phyloP scores from a whole-genome alignment of 2,797 vertebrate species.

The Molossus molossus region DNA sequence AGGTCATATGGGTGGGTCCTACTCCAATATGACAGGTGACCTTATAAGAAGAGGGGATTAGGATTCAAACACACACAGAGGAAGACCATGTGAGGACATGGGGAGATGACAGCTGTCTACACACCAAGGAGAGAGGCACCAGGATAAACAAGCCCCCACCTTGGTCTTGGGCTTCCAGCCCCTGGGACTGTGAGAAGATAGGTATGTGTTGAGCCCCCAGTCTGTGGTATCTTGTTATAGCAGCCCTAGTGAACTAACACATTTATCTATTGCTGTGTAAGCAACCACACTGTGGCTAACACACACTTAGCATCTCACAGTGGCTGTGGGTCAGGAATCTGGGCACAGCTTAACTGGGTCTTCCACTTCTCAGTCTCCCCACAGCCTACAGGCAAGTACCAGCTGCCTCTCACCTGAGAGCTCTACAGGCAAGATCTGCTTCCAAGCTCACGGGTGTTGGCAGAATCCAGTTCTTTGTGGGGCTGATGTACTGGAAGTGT shows the following conservation, averaged over 20 bases:
- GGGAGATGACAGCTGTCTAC: fast-evolving
- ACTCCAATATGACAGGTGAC: not conserved
- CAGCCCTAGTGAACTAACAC: not conserved
- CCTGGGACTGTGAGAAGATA: not conserved
- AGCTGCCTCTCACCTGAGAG: not conserved
- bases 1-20: not conserved
- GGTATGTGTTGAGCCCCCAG: not conserved
- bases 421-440: too few species aligned
- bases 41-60: not conserved
- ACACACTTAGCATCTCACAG: not conserved
- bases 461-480: too few species aligned
- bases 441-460: too few species aligned
- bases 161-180: not conserved
- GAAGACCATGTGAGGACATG: not conserved
- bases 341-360: not conserved
- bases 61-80: not conserved
- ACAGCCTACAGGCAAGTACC: not conserved
- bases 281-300: too few species aligned
- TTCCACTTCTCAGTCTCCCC: not conserved
- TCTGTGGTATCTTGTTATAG: too few species aligned
- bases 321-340: not conserved
- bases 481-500: too few species aligned
- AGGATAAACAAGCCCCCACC: not conserved
- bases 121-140: not conserved
- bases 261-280: too few species aligned